Base-by-base conservation (phyloP, 2,797 vertebrate genomes). In the Pangasius sanitwongsei region DNA sequence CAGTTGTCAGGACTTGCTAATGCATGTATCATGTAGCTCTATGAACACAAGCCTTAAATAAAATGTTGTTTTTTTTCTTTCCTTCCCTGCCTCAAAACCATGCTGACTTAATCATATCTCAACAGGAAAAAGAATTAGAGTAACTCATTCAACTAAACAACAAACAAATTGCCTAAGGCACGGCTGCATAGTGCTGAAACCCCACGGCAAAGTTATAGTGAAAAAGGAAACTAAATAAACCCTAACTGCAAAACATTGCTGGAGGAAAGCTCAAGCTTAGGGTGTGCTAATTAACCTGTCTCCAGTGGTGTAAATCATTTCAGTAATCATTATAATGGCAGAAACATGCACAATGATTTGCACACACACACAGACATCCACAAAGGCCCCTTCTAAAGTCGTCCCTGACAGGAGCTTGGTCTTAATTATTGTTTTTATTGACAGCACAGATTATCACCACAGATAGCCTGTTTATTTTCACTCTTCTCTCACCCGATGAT, bases 401-500 rank as follows among this genome's bases (percentile, higher is more conserved):
- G 18, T 70, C 57, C 44, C 55, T 59, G 70, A 87, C 80, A 89
- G 44, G 69, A 61, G 59, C 67, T 83, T 59, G 28, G 57, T 84
- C 80, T 90, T 90, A 85, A 92, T 88, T 87, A 88, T 86, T 87
- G 81, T 77, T 88, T 86, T 88, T 90, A 89, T 87, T 88, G 91
- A 86, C 72, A 65, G 69, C 67, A 44, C 28, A 78, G 82, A 87
- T 87, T 88, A 82, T 83, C 75, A 78, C 57, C 85, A 63, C 50
- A 69, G 87, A 81, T 55, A 78, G 70, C 6, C 57, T 72, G 72
- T 85, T 91, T 87, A 59, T 81, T 57, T 84, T 59, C n/a, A 57
- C 61, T 31, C 44, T 18, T 65, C 65, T 48, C 59, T 55, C 18
- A 61, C 50, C 67, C 81, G 53, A n/a, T 41, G 82, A 88, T 65